These are phyloP conservation scores for Drosophila lacertosa DNA, from an alignment of 1,140 invertebrate genomes.

Conservation along the genomic window DNA sequence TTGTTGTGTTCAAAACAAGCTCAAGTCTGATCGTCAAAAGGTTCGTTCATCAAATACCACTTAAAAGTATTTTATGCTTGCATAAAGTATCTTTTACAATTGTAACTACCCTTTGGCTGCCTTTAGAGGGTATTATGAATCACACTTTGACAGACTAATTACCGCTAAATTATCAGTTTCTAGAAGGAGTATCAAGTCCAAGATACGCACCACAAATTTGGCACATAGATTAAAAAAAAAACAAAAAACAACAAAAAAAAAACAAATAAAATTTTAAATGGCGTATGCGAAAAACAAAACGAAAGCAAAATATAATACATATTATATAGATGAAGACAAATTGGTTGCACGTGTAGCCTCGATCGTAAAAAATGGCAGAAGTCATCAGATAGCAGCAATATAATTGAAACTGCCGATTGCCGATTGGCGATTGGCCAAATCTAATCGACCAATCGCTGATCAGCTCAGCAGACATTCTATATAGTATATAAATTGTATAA, in stretches of 20 bases:
- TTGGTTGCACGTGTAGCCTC: conserved; percentile 56
- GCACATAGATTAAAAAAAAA: conserved; percentile 32
- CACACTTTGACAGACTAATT: conserved; percentile 36
- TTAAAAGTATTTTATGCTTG: too few relatives aligned
- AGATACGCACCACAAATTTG: conserved; percentile 37
- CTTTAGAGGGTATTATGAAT: conserved; percentile 22
- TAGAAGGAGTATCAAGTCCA: conserved; percentile 35
- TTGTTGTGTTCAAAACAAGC: too few relatives aligned
- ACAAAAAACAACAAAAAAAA: conserved; percentile 20
- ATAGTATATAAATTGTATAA: conserved; percentile 1
- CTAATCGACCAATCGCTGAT: conserved; percentile 44
- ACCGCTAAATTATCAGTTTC: conserved; percentile 48
- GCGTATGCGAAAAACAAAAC: neutral
- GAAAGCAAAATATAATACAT: neutral
- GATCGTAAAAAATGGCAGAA: conserved; percentile 25
- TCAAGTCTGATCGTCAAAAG: too few relatives aligned
- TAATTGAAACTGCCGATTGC: too few relatives aligned
- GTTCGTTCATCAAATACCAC: too few relatives aligned
- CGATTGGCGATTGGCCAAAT: conserved; percentile 47
- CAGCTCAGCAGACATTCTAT: neutral
- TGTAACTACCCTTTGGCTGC: conserved; percentile 6
- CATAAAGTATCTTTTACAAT: too few relatives aligned
- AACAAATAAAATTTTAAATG: conserved; percentile 19
- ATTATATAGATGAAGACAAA: conserved; percentile 6
- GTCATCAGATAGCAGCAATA: neutral